Conservation (phyloP, 2,888 invertebrate species). For the Chrysolina haemoptera region DNA sequence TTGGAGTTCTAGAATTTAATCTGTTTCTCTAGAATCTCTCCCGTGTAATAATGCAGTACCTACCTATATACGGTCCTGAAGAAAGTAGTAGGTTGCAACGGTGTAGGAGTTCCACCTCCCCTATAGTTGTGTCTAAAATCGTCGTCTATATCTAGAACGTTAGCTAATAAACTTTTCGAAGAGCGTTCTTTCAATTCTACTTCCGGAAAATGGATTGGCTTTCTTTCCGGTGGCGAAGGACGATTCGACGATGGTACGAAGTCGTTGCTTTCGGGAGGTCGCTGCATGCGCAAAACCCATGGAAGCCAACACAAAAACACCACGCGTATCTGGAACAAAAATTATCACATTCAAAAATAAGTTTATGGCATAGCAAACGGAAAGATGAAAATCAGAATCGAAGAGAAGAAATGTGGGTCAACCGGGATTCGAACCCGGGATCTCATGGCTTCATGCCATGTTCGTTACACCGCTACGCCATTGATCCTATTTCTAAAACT, state of each 20-base stretch:
- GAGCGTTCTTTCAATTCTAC: conserved; percentile 76
- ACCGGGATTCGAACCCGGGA: too few relatives aligned
- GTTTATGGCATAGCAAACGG: too few relatives aligned
- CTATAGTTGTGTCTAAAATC: conserved; percentile 90
- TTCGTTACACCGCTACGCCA: too few relatives aligned
- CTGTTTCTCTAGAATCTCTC: too few relatives aligned
- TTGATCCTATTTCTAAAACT: too few relatives aligned
- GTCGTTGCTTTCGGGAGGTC: conserved; percentile 71
- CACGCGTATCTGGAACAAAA: conserved; percentile 81
- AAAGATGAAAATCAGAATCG: too few relatives aligned
- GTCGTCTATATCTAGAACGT: conserved; percentile 97
- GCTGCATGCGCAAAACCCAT: conserved; percentile 94
- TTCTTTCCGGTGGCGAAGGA: conserved; percentile 70
- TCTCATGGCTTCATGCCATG: too few relatives aligned
- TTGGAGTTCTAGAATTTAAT: too few relatives aligned
- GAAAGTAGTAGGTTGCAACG: conserved; percentile 76
- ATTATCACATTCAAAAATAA: too few relatives aligned
- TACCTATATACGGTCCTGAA: conserved; percentile 85
- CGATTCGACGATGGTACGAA: conserved; percentile 74
- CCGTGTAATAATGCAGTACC: conserved; percentile 40
- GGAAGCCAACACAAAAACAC: conserved; percentile 98
- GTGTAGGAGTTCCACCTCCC: conserved; percentile 74
- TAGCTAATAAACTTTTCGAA: conserved; percentile 95
- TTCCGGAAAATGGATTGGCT: conserved; percentile 68
- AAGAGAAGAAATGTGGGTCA: too few relatives aligned